A percentile compares a stretch with the other conserved stretches of the same genome.
These are phyloP conservation scores for Cheirogaleus medius DNA, from an alignment of 2,113 vertebrate species.

Conservation along the genomic window DNA sequence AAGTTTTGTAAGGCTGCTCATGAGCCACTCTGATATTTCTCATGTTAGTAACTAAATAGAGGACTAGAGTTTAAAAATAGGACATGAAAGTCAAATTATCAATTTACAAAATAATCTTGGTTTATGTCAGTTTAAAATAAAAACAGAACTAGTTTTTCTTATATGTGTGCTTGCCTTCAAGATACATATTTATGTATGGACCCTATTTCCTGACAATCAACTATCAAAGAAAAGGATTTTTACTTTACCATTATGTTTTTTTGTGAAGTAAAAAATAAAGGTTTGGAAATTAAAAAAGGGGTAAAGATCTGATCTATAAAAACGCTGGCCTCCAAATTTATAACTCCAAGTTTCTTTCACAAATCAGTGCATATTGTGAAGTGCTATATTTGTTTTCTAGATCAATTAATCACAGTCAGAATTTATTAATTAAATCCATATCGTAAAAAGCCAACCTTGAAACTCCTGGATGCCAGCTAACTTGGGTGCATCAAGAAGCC, in stretches of 20 bases:
- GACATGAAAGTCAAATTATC: not conserved
- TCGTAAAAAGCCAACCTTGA: conserved; percentile 87
- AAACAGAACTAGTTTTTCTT: not conserved
- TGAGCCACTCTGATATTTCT: not conserved
- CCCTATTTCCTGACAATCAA: conserved; percentile 3
- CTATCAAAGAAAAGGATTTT: not conserved
- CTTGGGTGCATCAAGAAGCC: conserved; percentile 96
- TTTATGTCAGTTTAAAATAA: not conserved
- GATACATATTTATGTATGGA: not conserved
- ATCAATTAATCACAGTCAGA: not conserved
- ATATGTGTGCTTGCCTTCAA: not conserved
- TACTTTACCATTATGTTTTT: not conserved
- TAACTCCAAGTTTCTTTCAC: not conserved
- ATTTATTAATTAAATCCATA: not conserved
- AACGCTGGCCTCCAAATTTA: not conserved
- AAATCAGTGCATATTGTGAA: not conserved
- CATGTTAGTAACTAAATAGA: not conserved
- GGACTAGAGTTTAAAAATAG: not conserved
- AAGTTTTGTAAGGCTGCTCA: not conserved
- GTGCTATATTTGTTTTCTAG: not conserved
- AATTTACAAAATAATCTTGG: conserved; percentile 31
- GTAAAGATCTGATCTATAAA: not conserved
- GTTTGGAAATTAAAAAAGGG: not conserved
- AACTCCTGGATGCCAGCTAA: conserved; percentile 93
- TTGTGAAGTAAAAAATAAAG: conserved; percentile 8